phyloP scores from a whole-genome alignment of 1,140 invertebrate species.

The Cydia amplana region DNA sequence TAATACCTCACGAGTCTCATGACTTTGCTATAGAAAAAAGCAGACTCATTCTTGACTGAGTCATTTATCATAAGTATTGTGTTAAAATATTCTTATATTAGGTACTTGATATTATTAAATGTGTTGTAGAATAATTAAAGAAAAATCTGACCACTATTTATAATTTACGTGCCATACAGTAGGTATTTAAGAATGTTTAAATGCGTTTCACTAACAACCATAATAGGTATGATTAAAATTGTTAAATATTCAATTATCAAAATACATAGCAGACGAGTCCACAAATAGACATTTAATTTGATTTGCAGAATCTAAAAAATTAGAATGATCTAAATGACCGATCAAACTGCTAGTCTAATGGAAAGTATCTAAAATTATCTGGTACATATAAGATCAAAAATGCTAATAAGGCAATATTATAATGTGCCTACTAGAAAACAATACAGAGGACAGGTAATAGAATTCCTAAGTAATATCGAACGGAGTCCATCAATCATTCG shows the following conservation, averaged over 20 bases:
- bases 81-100: not conserved
- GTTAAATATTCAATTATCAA: not conserved
- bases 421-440: slow-evolving; percentile 63
- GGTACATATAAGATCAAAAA: slow-evolving; percentile 37
- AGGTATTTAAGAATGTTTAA: not conserved
- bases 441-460: slow-evolving; percentile 64
- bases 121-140: not conserved
- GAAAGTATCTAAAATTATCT: not conserved
- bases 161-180: not conserved
- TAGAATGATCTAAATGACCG: not conserved
- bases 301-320: not conserved
- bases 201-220: not conserved
- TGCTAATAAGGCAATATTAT: slow-evolving; percentile 63
- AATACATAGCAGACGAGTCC: not conserved
- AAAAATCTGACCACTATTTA: not conserved
- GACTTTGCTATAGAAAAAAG: slow-evolving; percentile 5
- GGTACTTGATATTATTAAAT: not conserved
- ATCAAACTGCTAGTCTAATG: not conserved
- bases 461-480: slow-evolving; percentile 71
- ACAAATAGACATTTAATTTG: not conserved
- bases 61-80: not conserved
- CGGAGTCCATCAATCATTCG: slow-evolving; percentile 69
- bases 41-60: not conserved
- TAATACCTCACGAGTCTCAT: slow-evolving; percentile 12
- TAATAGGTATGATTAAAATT: not conserved